Conservation (phyloP, 2,113 vertebrate species). For the Dendropsophus ebraccatus region DNA sequence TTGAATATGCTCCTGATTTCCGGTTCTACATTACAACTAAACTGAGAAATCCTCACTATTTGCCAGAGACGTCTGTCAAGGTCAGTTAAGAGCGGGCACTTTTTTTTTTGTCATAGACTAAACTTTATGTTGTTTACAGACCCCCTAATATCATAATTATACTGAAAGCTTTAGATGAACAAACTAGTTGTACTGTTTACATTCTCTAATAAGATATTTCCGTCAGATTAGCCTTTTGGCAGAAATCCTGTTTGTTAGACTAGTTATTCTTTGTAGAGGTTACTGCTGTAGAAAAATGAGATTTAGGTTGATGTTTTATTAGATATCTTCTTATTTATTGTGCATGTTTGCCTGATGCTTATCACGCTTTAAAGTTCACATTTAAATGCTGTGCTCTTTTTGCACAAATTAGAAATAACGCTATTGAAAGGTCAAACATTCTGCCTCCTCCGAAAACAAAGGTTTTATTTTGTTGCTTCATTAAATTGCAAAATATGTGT, state of each 20-base stretch:
- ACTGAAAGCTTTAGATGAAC: neutral
- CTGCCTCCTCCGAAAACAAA: neutral
- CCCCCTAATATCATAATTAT: neutral
- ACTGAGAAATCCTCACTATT: conserved; percentile 86
- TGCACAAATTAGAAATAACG: conserved; percentile 49
- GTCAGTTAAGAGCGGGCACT: conserved; percentile 63
- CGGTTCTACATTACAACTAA: conserved; percentile 90
- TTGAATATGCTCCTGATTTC: conserved; percentile 85
- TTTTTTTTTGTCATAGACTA: neutral
- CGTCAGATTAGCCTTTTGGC: neutral
- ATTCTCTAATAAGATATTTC: conserved; percentile 5
- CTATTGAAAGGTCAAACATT: conserved; percentile 43
- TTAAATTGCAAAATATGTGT: conserved; percentile 29
- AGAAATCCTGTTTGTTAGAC: neutral
- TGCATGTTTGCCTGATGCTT: conserved; percentile 26
- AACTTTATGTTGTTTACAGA: neutral
- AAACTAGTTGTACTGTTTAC: neutral
- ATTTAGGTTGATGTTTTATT: conserved; percentile 28
- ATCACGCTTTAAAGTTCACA: conserved; percentile 44
- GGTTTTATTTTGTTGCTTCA: conserved; percentile 36
- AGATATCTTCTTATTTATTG: conserved; percentile 5
- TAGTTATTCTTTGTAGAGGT: conserved; percentile 5
- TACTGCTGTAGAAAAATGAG: neutral
- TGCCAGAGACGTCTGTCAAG: conserved; percentile 87
- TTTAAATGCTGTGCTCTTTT: conserved; percentile 49